phyloP scores from a whole-genome alignment of 2,113 vertebrate genomes.

The Dryoscopus gambensis region DNA sequence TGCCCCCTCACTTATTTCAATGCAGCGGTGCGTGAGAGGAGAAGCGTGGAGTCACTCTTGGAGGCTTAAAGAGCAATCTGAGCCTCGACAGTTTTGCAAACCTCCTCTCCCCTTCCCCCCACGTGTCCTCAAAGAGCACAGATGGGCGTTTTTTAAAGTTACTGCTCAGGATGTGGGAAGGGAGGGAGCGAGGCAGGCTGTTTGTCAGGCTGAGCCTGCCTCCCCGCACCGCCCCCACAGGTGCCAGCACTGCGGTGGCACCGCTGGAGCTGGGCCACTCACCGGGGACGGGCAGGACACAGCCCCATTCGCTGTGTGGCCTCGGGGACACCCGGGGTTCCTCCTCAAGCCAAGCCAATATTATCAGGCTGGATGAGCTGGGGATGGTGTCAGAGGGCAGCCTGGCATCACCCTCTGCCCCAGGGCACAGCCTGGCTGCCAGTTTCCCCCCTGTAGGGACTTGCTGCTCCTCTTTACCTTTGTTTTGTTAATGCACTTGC shows the following conservation, averaged over 20 bases:
- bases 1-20: background rate
- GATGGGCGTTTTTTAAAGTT: background rate
- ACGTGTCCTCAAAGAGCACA: background rate
- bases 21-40: background rate
- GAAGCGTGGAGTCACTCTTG: background rate
- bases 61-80: background rate
- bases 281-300: background rate
- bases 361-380: background rate
- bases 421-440: background rate
- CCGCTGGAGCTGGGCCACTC: background rate
- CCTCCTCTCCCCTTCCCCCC: background rate
- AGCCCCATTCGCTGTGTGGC: rapidly evolving
- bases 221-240: background rate
- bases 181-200: rapidly evolving
- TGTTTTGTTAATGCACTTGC: too few relatives aligned
- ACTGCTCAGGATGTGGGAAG: slow-evolving; percentile 12
- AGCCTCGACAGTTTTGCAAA: background rate
- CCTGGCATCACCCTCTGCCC: background rate
- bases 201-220: background rate
- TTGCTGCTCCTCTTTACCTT: rapidly evolving
- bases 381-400: background rate
- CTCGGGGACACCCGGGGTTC: background rate
- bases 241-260: background rate
- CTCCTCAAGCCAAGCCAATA: rapidly evolving
- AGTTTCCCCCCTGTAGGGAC: background rate